phyloP scores from a whole-genome alignment of 1,140 invertebrate species.

The Bombus turneri region DNA sequence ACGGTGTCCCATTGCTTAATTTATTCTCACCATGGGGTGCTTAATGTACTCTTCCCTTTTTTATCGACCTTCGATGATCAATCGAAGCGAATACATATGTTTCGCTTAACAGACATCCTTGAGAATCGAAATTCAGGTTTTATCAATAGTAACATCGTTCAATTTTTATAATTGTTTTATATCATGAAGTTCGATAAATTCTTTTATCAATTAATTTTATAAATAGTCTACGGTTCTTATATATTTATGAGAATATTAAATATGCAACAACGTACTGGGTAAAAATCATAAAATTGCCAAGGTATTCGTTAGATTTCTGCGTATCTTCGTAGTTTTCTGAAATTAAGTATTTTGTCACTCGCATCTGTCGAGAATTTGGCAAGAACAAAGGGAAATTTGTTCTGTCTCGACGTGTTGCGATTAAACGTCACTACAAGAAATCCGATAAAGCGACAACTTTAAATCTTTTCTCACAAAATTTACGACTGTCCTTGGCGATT shows the following conservation, averaged over 20 bases:
- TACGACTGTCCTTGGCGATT: constrained; percentile 10
- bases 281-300: too few relatives aligned
- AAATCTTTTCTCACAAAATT: constrained; percentile 5
- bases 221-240: too few relatives aligned
- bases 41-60: neutral
- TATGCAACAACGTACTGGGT: too few relatives aligned
- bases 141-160: too few relatives aligned
- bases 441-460: neutral
- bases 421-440: neutral
- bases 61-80: neutral
- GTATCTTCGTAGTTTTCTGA: neutral
- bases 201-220: too few relatives aligned
- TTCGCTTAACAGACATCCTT: neutral
- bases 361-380: neutral
- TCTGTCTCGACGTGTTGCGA: too few relatives aligned
- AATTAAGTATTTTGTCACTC: neutral
- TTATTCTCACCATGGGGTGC: constrained; percentile 26
- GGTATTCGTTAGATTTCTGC: neutral
- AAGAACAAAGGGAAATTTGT: neutral
- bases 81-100: neutral
- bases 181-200: too few relatives aligned
- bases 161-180: neutral
- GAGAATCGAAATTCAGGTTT: neutral
- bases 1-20: constrained; percentile 63
- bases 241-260: too few relatives aligned